Percentiles rank a stretch among this genome's conserved stretches.
Evolutionary conservation across 2,797 vertebrate species (phyloP).

Genomic region (Phoeniculus purpureus): DNA sequence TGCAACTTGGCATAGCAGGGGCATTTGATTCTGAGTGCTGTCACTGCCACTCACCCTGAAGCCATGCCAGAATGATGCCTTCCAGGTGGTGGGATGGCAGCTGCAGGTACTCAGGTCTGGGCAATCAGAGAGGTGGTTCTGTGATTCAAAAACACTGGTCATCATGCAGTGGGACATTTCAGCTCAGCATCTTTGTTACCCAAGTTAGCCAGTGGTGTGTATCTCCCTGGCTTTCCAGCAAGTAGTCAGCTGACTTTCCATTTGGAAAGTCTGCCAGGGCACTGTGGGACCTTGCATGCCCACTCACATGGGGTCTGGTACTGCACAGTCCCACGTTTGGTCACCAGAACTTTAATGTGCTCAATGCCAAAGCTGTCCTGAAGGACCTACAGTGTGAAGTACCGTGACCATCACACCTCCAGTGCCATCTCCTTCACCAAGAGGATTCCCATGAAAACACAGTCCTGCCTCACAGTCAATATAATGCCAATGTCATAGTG

Average conservation of each 20-base stretch:
- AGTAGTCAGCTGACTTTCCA: not conserved
- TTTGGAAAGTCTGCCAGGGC: not conserved
- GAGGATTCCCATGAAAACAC: rapidly evolving
- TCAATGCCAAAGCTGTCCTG: not conserved
- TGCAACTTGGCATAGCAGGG: rapidly evolving
- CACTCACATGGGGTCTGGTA: not conserved
- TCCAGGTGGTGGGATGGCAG: rapidly evolving
- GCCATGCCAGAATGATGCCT: rapidly evolving
- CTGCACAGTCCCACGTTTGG: not conserved
- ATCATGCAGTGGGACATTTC: not conserved
- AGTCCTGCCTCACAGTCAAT: not conserved
- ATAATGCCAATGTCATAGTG: rapidly evolving
- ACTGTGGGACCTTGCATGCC: rapidly evolving
- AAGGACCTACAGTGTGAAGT: not conserved
- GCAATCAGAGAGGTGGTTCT: not conserved
- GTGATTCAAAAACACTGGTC: not conserved
- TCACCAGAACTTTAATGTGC: not conserved
- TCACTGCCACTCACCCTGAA: not conserved
- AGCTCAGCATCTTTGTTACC: not conserved
- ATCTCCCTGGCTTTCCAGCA: not conserved
- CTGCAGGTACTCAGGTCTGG: rapidly evolving
- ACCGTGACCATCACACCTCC: rapidly evolving
- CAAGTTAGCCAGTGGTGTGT: rapidly evolving
- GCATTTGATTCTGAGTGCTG: rapidly evolving
- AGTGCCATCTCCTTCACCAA: not conserved